Conservation (phyloP, 1,140 invertebrate genomes). For the Paracyclopina nana region DNA sequence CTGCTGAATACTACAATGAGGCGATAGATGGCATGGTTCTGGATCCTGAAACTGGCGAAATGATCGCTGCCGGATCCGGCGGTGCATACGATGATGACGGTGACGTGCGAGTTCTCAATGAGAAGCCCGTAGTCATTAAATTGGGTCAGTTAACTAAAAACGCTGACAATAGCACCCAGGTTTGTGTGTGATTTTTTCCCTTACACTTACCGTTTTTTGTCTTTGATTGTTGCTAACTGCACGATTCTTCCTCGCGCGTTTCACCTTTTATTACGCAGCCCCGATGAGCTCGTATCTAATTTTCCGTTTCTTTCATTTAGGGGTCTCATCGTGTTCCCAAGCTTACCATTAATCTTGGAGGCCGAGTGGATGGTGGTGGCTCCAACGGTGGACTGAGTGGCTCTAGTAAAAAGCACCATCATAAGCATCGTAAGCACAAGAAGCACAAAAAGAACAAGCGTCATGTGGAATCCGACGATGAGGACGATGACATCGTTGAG, state of each 20-base stretch:
- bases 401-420: constrained; percentile 25
- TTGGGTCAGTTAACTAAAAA: not conserved
- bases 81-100: not conserved
- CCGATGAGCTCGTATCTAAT: no score
- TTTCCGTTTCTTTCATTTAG: no score
- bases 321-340: not conserved
- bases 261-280: not conserved
- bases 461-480: constrained; percentile 32
- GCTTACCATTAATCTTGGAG: constrained; percentile 2
- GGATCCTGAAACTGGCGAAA: not conserved
- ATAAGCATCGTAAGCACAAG: constrained; percentile 39
- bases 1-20: not conserved
- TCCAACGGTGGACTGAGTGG: constrained; percentile 7
- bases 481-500: no score
- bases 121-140: not conserved
- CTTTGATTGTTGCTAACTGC: not conserved
- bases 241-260: not conserved
- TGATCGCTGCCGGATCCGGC: not conserved
- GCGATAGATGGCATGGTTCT: not conserved
- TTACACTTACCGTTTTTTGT: not conserved
- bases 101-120: not conserved
- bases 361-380: constrained; percentile 12
- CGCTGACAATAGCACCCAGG: not conserved
- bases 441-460: constrained; percentile 36
- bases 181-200: not conserved